phyloP scores from a whole-genome alignment of 1,140 invertebrate genomes.

The Drosophila pseudoananassae region DNA sequence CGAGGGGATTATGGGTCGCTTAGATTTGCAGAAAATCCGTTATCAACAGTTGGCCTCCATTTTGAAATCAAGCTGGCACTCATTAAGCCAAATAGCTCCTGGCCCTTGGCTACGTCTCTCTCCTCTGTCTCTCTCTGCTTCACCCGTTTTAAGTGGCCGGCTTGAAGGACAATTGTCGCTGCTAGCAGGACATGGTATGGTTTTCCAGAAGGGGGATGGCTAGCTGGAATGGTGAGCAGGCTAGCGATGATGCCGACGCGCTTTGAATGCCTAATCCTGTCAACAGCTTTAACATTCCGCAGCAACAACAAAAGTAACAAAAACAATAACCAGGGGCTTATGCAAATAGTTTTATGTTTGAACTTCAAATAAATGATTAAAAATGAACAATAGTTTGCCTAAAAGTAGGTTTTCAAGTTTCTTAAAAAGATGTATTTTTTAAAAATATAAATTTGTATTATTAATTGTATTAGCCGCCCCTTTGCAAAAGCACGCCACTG shows the following conservation, averaged over 20 bases:
- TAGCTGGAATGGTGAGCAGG: neutral
- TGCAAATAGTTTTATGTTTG: neutral
- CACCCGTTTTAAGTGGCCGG: conserved; percentile 8
- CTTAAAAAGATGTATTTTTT: neutral
- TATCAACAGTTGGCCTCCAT: conserved; percentile 42
- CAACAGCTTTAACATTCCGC: conserved; percentile 29
- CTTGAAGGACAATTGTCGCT: conserved; percentile 62
- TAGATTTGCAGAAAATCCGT: conserved; percentile 35
- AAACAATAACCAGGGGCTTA: conserved; percentile 19
- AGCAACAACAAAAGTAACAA: conserved; percentile 25
- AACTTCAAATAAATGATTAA: too few species aligned
- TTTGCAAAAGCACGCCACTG: neutral
- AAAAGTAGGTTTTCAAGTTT: neutral
- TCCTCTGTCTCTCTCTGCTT: neutral
- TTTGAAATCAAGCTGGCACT: conserved; percentile 44
- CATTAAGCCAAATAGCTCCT: conserved; percentile 46
- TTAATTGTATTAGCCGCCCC: neutral
- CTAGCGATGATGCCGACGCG: conserved; percentile 35
- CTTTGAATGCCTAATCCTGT: conserved; percentile 63
- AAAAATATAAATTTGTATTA: neutral
- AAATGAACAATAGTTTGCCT: too few species aligned
- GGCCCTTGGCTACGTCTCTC: conserved; percentile 18
- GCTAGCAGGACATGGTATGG: conserved; percentile 23
- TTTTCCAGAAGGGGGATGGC: conserved; percentile 12
- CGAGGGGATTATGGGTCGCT: conserved; percentile 5